Evolutionary conservation across 2,888 invertebrate genomes (phyloP).

Genomic region (Tachina lurida): DNA sequence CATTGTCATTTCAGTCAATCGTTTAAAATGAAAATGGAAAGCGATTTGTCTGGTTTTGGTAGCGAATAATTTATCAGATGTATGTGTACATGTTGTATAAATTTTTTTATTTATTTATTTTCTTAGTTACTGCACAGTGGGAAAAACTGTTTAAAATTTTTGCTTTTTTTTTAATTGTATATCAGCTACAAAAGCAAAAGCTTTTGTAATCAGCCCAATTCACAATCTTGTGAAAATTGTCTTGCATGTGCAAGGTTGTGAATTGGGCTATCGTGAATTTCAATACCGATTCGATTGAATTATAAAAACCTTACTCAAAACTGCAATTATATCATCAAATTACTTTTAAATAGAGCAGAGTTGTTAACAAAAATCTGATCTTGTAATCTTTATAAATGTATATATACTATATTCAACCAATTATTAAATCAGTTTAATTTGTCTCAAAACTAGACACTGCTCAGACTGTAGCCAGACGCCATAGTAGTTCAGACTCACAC

Average conservation of each 20-base stretch:
- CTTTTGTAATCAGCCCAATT: too few relatives aligned
- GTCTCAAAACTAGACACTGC: conserved; percentile 70
- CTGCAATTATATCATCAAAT: conserved; percentile 64
- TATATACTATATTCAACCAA: conserved; percentile 56
- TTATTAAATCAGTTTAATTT: conserved; percentile 69
- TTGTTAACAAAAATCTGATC: conserved; percentile 56
- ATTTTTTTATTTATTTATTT: conserved; percentile 14
- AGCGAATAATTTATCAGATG: conserved; percentile 77
- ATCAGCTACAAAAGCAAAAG: too few relatives aligned
- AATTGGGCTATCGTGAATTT: too few relatives aligned
- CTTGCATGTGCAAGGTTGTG: too few relatives aligned
- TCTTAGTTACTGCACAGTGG: conserved; percentile 32
- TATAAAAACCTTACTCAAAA: conserved; percentile 26
- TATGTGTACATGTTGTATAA: conserved; percentile 11
- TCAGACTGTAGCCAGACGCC: conserved; percentile 66
- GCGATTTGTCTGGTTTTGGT: conserved; percentile 80
- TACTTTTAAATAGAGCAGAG: conserved; percentile 53
- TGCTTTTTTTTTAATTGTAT: too few relatives aligned
- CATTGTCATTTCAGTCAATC: conserved; percentile 43
- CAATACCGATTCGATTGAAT: too few relatives aligned
- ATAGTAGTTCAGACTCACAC: conserved; percentile 24
- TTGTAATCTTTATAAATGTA: conserved; percentile 62
- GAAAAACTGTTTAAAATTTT: not conserved
- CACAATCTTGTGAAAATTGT: too few relatives aligned
- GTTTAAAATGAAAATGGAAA: conserved; percentile 79